phyloP scores from a whole-genome alignment of 2,113 vertebrate genomes.

The Tragelaphus strepsiceros region DNA sequence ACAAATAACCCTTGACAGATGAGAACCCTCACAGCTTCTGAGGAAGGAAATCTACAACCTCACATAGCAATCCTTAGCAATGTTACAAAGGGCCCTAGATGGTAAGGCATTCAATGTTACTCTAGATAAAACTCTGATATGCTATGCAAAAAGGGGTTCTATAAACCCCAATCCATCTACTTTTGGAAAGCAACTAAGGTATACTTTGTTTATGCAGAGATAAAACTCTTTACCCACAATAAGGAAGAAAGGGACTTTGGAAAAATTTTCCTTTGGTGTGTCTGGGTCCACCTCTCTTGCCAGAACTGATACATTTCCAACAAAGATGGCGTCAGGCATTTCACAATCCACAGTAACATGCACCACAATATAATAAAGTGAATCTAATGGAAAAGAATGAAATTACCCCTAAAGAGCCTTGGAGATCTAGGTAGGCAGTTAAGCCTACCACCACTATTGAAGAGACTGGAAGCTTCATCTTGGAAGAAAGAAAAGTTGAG shows the following conservation, averaged over 20 bases:
- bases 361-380: background rate
- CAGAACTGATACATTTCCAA: background rate
- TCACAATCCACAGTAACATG: background rate
- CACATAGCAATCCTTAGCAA: background rate
- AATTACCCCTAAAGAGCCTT: background rate
- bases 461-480: background rate
- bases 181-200: background rate
- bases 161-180: background rate
- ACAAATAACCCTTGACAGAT: background rate
- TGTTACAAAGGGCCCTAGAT: background rate
- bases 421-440: background rate
- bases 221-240: background rate
- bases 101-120: background rate
- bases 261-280: background rate
- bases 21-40: background rate
- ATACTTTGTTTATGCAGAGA: background rate
- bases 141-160: background rate
- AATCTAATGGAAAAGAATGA: background rate
- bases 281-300: background rate
- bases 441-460: background rate
- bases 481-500: background rate
- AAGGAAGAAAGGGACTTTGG: background rate
- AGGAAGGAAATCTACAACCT: background rate
- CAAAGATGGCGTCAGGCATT: background rate
- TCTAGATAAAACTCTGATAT: background rate